Evolutionary conservation across 1,140 invertebrate genomes (phyloP).

Genomic region (Drosophila nannoptera): DNA sequence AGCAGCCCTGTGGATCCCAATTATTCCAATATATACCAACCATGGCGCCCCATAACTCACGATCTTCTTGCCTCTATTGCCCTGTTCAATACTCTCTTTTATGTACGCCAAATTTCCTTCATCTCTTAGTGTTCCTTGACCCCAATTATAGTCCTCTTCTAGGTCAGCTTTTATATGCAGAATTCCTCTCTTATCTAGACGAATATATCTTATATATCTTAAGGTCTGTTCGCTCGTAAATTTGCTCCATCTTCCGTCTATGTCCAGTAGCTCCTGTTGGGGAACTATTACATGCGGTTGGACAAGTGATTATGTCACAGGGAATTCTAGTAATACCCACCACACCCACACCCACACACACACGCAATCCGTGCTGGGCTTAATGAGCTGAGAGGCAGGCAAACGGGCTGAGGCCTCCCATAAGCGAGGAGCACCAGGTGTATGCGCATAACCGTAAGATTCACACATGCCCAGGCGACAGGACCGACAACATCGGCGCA

Average conservation of each 20-base stretch:
- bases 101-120: no score
- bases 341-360: conserved; percentile 15
- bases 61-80: no score
- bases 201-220: conserved; percentile 3
- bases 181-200: background rate
- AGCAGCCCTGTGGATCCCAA: no score
- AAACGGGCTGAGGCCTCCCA: background rate
- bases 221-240: background rate
- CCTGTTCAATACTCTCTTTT: no score
- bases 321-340: background rate
- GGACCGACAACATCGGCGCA: conserved; percentile 20
- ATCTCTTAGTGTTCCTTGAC: no score
- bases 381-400: conserved; percentile 29
- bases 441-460: conserved; percentile 65
- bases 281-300: conserved; percentile 1
- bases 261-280: conserved; percentile 18
- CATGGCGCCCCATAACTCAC: no score
- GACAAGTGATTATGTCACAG: conserved; percentile 46
- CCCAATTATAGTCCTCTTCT: background rate
- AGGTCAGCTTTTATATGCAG: background rate
- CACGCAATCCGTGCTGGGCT: background rate
- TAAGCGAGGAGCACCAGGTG: conserved; percentile 29
- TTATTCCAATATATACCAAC: no score
- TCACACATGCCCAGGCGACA: conserved; percentile 55
- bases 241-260: background rate